Evolutionary conservation across 2,888 invertebrate genomes (phyloP).

Genomic region (Ectemnius lituratus): DNA sequence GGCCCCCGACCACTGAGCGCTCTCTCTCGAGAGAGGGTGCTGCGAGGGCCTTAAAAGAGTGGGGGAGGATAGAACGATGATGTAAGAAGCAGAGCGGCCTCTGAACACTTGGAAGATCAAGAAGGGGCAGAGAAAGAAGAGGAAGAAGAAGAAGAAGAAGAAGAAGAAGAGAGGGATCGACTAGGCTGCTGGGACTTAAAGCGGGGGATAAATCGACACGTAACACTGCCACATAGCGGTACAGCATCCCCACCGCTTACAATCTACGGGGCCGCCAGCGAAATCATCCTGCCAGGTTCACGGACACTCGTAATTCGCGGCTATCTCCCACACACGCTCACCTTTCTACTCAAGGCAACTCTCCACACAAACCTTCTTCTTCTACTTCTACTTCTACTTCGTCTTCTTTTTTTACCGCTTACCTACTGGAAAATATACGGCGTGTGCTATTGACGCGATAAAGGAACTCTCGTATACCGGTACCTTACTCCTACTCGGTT

Average conservation of each 20-base stretch:
- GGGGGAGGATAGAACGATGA: conserved; percentile 39
- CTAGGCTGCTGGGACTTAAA: too few relatives aligned
- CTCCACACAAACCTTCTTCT: neutral
- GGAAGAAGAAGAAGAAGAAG: too few relatives aligned
- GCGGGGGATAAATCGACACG: conserved; percentile 55
- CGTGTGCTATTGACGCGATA: too few relatives aligned
- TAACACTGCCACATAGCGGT: conserved; percentile 75
- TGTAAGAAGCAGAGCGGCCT: conserved; percentile 37
- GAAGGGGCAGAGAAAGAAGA: conserved; percentile 5
- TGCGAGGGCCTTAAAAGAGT: conserved; percentile 27
- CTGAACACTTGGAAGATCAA: neutral
- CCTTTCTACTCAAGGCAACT: conserved; percentile 12
- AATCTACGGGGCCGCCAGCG: conserved; percentile 4
- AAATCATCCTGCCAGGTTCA: conserved; percentile 61
- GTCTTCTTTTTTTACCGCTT: neutral
- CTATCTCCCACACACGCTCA: conserved; percentile 42
- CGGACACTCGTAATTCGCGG: conserved; percentile 56
- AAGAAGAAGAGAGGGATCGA: too few relatives aligned
- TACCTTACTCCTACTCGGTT: too few relatives aligned
- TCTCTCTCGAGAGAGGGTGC: conserved; percentile 43
- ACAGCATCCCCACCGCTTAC: conserved; percentile 64
- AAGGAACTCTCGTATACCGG: too few relatives aligned
- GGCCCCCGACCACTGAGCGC: conserved; percentile 55
- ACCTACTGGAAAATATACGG: conserved; percentile 26
- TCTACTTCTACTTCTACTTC: neutral